Conservation (phyloP, 2,888 invertebrate species). For the Lordiphosa andalusiaca region DNA sequence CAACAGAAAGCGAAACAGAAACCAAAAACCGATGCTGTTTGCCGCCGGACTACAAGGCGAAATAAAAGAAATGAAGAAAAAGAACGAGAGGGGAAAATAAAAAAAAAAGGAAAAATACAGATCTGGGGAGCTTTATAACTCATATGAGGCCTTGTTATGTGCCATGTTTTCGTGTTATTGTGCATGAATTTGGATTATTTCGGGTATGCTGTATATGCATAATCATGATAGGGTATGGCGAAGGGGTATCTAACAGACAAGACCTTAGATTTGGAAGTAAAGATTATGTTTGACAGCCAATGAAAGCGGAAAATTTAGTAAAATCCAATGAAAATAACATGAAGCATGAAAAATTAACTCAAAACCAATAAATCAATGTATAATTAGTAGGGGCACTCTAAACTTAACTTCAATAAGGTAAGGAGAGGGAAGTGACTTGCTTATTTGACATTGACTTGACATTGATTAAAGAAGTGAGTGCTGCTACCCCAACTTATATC, state of each 20-base stretch:
- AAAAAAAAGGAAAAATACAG: not conserved
- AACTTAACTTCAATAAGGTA: too few relatives aligned
- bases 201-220: slow-evolving; percentile 9
- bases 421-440: too few relatives aligned
- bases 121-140: slow-evolving; percentile 31
- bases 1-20: slow-evolving; percentile 22
- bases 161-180: slow-evolving; percentile 33
- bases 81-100: slow-evolving; percentile 14
- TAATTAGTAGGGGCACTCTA: too few relatives aligned
- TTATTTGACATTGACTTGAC: too few relatives aligned
- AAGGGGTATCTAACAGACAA: not conserved
- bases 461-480: too few relatives aligned
- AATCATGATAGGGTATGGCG: slow-evolving; percentile 13
- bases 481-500: too few relatives aligned
- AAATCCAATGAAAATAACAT: too few relatives aligned
- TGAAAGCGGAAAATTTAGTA: too few relatives aligned
- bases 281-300: too few relatives aligned
- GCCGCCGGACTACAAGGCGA: slow-evolving; percentile 4
- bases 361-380: too few relatives aligned
- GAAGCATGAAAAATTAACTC: too few relatives aligned
- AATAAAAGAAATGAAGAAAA: not conserved
- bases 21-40: slow-evolving; percentile 4
- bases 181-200: slow-evolving; percentile 9
- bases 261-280: too few relatives aligned
- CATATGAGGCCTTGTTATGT: slow-evolving; percentile 35